Conservation (phyloP, 2,113 vertebrate species). For the Coracopsis vasa region DNA sequence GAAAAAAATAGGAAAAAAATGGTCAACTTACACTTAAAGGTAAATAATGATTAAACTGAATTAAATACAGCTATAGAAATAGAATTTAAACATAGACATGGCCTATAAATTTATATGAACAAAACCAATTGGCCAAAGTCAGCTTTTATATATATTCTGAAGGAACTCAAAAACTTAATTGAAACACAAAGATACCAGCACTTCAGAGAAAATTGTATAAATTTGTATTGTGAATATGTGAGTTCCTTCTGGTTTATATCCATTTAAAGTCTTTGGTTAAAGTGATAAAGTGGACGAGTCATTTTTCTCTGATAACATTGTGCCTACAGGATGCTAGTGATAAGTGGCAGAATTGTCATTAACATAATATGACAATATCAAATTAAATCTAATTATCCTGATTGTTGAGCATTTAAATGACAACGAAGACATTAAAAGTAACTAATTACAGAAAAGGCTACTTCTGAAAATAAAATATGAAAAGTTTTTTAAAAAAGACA, state of each 20-base stretch:
- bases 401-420: slow-evolving; percentile 84
- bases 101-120: neutral
- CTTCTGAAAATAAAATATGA: slow-evolving; percentile 64
- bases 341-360: slow-evolving; percentile 77
- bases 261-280: slow-evolving; percentile 21
- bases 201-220: neutral
- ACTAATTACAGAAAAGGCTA: slow-evolving; percentile 83
- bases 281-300: slow-evolving; percentile 69
- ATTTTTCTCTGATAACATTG: slow-evolving; percentile 71
- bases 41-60: neutral
- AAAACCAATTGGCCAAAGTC: neutral
- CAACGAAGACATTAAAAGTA: slow-evolving; percentile 88
- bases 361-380: slow-evolving; percentile 77
- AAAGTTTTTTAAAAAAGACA: slow-evolving; percentile 43
- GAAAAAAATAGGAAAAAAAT: neutral
- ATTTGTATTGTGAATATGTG: slow-evolving; percentile 25
- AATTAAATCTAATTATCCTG: slow-evolving; percentile 91
- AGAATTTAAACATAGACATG: neutral
- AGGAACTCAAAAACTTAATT: neutral
- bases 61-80: neutral
- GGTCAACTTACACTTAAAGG: neutral
- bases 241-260: slow-evolving; percentile 30
- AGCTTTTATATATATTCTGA: neutral
- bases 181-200: neutral
- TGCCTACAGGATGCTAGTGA: slow-evolving; percentile 67